These are phyloP conservation scores for Melanogrammus aeglefinus DNA, from an alignment of 2,797 vertebrate species.

Conservation along the genomic window DNA sequence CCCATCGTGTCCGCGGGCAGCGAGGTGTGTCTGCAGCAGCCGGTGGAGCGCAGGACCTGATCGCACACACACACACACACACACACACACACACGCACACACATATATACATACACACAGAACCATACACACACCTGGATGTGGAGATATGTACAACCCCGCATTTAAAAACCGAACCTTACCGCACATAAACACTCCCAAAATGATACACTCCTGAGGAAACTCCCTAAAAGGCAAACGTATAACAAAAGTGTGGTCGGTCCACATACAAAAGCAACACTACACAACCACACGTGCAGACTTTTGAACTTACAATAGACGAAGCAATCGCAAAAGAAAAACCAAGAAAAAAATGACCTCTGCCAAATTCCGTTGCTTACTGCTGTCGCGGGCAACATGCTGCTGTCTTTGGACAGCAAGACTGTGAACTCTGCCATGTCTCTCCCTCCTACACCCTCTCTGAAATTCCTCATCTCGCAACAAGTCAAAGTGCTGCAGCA, in stretches of 20 bases:
- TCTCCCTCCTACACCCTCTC: constrained; percentile 1
- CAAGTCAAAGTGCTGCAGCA: constrained; percentile 54
- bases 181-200: neutral
- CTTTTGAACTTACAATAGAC: neutral
- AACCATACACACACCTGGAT: neutral
- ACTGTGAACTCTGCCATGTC: constrained; percentile 51
- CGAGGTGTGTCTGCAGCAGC: constrained; percentile 94
- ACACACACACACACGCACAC: constrained; percentile 41
- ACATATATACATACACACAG: constrained; percentile 22
- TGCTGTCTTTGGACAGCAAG: constrained; percentile 44
- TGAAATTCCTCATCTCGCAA: constrained; percentile 15
- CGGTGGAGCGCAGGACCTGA: constrained; percentile 89
- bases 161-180: neutral
- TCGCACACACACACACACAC: constrained; percentile 18
- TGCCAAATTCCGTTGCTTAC: constrained; percentile 44
- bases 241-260: neutral
- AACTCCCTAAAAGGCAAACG: constrained; percentile 1
- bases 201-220: neutral
- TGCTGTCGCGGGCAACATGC: constrained; percentile 53
- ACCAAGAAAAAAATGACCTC: constrained; percentile 40
- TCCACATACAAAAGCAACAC: constrained; percentile 33
- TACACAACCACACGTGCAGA: constrained; percentile 29
- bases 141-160: neutral
- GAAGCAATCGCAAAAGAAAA: constrained; percentile 35
- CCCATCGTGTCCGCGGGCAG: constrained; percentile 97